Evolutionary conservation across 2,113 vertebrate genomes (phyloP).

Genomic region (Hepsetus odoe): DNA sequence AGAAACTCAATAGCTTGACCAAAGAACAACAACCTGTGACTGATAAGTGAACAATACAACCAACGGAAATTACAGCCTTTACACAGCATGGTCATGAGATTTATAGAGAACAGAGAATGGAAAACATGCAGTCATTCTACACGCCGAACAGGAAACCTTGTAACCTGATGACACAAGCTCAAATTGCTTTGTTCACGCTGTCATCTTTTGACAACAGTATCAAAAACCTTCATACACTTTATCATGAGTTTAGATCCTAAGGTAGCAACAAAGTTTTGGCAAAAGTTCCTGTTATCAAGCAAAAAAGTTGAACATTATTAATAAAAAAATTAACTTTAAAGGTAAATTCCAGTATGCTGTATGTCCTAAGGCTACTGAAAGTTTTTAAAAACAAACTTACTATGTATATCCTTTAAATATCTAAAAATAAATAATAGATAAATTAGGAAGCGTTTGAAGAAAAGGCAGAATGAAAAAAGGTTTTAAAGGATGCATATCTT

Average conservation of each 20-base stretch:
- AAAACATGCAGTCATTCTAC: neutral
- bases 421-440: no score
- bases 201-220: neutral
- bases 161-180: neutral
- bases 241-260: neutral
- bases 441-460: no score
- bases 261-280: neutral
- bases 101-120: neutral
- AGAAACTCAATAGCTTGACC: constrained; percentile 14
- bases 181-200: neutral
- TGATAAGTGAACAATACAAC: constrained; percentile 10
- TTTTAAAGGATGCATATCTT: no score
- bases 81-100: constrained; percentile 11
- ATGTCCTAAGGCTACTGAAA: no score
- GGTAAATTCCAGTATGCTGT: no score
- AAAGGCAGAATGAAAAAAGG: no score
- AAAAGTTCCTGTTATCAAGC: neutral
- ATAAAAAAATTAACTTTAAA: neutral
- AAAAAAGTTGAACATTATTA: neutral
- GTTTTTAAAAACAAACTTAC: no score
- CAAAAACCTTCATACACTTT: neutral
- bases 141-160: neutral
- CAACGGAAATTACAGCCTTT: neutral
- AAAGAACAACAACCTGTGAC: neutral
- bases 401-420: no score